Conservation (phyloP, 2,888 invertebrate genomes). For the Acleris laterana region DNA sequence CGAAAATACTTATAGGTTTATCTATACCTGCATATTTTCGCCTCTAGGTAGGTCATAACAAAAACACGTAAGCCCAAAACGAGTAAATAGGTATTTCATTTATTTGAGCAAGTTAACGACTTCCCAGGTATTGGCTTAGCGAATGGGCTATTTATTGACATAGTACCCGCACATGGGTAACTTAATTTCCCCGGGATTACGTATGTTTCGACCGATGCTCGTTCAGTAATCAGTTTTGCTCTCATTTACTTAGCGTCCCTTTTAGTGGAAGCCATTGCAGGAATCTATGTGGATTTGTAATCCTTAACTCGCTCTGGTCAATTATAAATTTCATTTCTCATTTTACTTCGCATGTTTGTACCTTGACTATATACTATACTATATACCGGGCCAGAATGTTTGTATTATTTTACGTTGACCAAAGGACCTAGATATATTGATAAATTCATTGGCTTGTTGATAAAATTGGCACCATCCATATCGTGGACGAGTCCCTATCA, state of each 20-base stretch:
- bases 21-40: not conserved
- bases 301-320: constrained; percentile 9
- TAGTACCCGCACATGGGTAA: constrained; percentile 34
- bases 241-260: constrained; percentile 29
- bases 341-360: too few relatives aligned
- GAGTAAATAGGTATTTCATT: constrained; percentile 23
- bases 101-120: constrained; percentile 32
- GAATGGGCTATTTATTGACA: constrained; percentile 34
- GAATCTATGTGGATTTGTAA: constrained; percentile 20
- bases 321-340: constrained; percentile 1
- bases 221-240: constrained; percentile 37
- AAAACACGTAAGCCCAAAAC: constrained; percentile 18
- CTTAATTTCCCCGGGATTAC: constrained; percentile 36
- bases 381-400: too few relatives aligned
- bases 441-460: not conserved
- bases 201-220: constrained; percentile 34
- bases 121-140: constrained; percentile 33
- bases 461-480: constrained; percentile 11
- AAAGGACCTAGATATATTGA: too few relatives aligned
- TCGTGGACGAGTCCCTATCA: constrained; percentile 10
- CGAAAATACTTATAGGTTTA: not conserved
- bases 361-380: too few relatives aligned
- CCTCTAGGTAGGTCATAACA: constrained; percentile 2
- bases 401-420: too few relatives aligned
- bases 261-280: constrained; percentile 16